Percentiles rank a stretch among this genome's conserved stretches.
Evolutionary conservation across 2,113 vertebrate genomes (phyloP).

Genomic region (Asarcornis scutulata): DNA sequence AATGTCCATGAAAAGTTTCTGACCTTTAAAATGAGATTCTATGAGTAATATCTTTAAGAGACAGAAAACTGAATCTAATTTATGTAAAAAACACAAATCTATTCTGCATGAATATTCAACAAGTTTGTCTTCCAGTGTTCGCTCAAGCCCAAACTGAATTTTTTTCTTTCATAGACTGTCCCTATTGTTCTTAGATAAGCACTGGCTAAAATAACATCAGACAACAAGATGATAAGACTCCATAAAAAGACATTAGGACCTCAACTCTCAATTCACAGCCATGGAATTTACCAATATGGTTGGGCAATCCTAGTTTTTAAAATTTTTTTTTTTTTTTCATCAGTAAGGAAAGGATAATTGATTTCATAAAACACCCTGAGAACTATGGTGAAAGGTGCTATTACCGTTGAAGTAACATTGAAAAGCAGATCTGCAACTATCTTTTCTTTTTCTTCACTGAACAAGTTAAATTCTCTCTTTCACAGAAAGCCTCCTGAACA

Average conservation of each 20-base stretch:
- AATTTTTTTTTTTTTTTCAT: background rate
- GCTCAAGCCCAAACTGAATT: background rate
- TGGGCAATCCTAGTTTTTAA: background rate
- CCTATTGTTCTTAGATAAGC: background rate
- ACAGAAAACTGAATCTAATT: background rate
- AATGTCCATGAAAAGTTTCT: background rate
- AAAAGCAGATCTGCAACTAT: background rate
- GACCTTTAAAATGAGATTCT: background rate
- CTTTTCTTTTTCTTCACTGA: background rate
- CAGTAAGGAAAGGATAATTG: background rate
- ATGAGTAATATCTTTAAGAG: background rate
- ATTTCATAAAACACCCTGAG: background rate
- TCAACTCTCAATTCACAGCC: background rate
- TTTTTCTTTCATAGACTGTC: background rate
- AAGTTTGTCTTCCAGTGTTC: background rate
- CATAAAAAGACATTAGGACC: background rate
- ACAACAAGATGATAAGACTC: accelerated
- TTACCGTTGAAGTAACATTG: background rate
- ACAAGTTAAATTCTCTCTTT: background rate
- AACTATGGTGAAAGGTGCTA: background rate
- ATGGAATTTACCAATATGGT: background rate
- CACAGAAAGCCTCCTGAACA: background rate
- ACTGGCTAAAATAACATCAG: background rate
- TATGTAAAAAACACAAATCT: background rate
- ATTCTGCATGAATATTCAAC: background rate